phyloP scores from a whole-genome alignment of 2,113 vertebrate species.

The Agelaius tricolor region DNA sequence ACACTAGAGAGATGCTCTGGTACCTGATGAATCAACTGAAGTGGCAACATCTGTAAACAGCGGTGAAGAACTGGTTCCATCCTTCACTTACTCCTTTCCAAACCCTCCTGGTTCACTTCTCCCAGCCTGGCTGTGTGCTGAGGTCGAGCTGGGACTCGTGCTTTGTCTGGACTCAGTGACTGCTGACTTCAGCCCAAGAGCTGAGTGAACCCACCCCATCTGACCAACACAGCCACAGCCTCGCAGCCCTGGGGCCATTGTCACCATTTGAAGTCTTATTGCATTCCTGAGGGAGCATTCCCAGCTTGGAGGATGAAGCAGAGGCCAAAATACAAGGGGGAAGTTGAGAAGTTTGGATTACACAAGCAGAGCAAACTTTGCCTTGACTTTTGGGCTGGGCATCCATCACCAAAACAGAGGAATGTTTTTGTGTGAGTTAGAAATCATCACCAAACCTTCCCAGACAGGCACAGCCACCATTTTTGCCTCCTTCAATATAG shows the following conservation, averaged over 20 bases:
- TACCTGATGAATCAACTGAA: fast-evolving
- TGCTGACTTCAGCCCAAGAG: neutral
- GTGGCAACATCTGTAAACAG: neutral
- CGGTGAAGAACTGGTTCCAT: neutral
- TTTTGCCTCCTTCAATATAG: neutral
- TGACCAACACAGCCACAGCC: neutral
- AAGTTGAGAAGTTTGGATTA: neutral
- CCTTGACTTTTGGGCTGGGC: neutral
- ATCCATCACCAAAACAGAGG: neutral
- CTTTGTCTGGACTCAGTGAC: neutral
- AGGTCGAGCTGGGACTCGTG: fast-evolving
- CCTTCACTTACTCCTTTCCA: neutral
- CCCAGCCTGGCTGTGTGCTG: neutral
- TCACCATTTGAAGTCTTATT: neutral
- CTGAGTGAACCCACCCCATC: neutral
- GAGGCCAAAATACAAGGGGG: neutral
- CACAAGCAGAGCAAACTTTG: neutral
- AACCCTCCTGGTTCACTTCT: neutral
- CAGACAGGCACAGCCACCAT: neutral
- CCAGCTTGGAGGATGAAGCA: neutral
- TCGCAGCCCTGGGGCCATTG: fast-evolving
- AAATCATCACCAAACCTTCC: neutral
- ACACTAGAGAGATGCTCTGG: neutral
- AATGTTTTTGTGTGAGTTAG: neutral
- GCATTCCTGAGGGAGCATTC: neutral